phyloP scores from a whole-genome alignment of 2,113 vertebrate species.

The Lichenostomus cassidix region DNA sequence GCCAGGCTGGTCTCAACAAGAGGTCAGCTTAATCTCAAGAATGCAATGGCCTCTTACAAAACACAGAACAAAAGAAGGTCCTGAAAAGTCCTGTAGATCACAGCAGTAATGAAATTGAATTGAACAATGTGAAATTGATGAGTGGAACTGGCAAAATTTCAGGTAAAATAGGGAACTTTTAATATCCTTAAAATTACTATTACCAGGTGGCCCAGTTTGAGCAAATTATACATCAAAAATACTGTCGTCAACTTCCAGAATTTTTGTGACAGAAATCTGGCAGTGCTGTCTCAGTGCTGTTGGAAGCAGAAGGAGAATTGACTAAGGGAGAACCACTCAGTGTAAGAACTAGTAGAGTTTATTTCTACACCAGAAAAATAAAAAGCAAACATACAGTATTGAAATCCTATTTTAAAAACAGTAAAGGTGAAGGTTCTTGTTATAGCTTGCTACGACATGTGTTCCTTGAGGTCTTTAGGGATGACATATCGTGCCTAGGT shows the following conservation, averaged over 20 bases:
- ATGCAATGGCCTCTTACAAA: background rate
- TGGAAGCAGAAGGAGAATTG: background rate
- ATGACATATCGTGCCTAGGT: background rate
- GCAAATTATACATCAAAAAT: background rate
- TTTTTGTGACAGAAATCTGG: background rate
- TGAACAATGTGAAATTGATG: background rate
- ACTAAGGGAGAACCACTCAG: background rate
- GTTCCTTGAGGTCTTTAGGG: background rate
- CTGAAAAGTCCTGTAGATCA: background rate
- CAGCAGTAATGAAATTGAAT: background rate
- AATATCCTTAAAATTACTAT: background rate
- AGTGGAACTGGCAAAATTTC: background rate
- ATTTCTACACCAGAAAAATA: background rate
- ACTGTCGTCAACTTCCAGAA: background rate
- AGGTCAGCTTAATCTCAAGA: background rate
- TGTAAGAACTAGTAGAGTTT: background rate
- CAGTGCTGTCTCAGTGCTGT: background rate
- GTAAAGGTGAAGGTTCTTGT: background rate
- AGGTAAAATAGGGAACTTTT: background rate
- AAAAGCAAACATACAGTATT: background rate
- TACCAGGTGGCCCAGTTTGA: background rate
- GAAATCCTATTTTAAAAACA: background rate
- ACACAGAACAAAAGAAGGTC: background rate
- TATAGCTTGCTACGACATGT: background rate
- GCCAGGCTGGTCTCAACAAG: background rate